Base-by-base conservation (phyloP, 1,140 invertebrate genomes). In the Drosophila nasuta region DNA sequence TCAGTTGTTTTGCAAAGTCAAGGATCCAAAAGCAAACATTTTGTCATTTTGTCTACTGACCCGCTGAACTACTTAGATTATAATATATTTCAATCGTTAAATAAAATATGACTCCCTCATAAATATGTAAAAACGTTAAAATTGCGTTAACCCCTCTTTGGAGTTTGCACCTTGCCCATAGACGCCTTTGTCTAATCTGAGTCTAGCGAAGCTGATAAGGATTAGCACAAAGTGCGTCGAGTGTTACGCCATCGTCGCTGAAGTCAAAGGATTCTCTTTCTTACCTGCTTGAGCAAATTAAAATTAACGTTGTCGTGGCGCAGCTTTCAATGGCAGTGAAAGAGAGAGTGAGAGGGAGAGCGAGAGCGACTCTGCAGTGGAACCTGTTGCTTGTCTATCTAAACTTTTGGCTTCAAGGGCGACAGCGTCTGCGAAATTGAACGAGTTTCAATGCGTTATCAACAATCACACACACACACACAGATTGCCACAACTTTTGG, bases 371-470 rank as follows among this genome's bases (percentile, higher is more conserved):
- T 33, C 51, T 15, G 54, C 41, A 6, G 41, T 13, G 63, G 67
- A 77, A 80, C 78, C 78, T 80, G 78, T 80, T 80, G 78, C 78
- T 74, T 46, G 51, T 43, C 43, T 45, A 11, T 59, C 58, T 76
- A 41, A 51, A 38, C 10, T 38, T 63, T 67, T 43, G 8, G 15
- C 35, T 48, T 30, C 5, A 17, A 57, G 35, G 54, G n/a, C 15
- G 57, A 33, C 62, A 41, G 13, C 28, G 38, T 45, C 63, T 73
- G 64, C 33, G 69, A 64, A 77, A 41, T 10, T 33, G 48, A 69
- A 59, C 65, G 43, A 17, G 35, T 65, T 73, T 48, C 8, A 10
- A 6, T 1, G 6, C 8, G 63, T 69, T 74, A 80, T 80, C 77
- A 74, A 58, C 4, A 38, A 10, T 17, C 33, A 20, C 13, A 20